phyloP scores from a whole-genome alignment of 2,888 invertebrate species.

The Lasioglossum marginatum region DNA sequence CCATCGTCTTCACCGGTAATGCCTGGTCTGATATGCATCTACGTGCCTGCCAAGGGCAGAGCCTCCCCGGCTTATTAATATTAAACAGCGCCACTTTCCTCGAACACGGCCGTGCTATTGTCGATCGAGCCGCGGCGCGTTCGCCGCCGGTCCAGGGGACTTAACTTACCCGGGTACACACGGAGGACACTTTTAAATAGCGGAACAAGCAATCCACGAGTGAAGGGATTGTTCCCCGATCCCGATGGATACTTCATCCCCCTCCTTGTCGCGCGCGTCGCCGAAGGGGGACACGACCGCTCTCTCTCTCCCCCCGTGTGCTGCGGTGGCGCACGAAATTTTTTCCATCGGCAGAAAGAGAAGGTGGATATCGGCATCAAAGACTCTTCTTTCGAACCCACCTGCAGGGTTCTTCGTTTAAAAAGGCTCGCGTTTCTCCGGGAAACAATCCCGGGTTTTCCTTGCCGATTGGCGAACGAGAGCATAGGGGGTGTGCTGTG shows the following conservation, averaged over 20 bases:
- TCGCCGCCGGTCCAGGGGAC: constrained; percentile 55
- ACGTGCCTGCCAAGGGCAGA: constrained; percentile 82
- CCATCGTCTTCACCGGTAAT: constrained; percentile 79
- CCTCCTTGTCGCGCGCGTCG: constrained; percentile 15
- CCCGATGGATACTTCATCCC: constrained; percentile 75
- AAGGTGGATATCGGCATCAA: constrained; percentile 47
- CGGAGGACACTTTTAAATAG: constrained; percentile 78
- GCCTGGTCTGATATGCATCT: constrained; percentile 83
- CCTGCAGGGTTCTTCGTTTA: constrained; percentile 14
- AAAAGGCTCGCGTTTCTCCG: constrained; percentile 28
- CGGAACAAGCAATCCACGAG: constrained; percentile 79
- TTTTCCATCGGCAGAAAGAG: constrained; percentile 46
- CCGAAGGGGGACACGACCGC: neutral
- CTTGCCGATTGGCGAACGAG: constrained; percentile 14
- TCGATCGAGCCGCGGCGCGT: constrained; percentile 64
- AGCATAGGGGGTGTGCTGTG: neutral
- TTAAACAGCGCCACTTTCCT: constrained; percentile 81
- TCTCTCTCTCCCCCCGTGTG: neutral
- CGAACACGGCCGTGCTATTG: constrained; percentile 67
- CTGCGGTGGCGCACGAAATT: constrained; percentile 45
- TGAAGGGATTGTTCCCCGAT: constrained; percentile 73
- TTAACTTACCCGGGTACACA: constrained; percentile 64
- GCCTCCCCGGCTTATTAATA: constrained; percentile 81
- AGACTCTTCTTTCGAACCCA: constrained; percentile 47
- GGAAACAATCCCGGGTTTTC: neutral